Percentiles rank a stretch among this genome's conserved stretches.
Evolutionary conservation across 2,113 vertebrate species (phyloP).

Genomic region (Strix aluco): DNA sequence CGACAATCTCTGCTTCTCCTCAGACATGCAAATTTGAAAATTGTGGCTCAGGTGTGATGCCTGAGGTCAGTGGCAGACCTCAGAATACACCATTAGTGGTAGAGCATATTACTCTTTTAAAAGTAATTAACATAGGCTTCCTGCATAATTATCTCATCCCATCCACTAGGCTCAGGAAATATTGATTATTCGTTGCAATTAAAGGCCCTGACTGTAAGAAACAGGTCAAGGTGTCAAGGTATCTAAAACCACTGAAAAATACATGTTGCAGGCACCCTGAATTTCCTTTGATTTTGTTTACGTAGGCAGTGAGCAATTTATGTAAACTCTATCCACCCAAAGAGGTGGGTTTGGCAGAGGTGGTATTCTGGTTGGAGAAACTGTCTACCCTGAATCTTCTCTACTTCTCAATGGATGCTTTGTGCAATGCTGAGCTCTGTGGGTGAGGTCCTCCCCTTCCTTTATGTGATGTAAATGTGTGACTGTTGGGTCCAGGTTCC

Average conservation of each 20-base stretch:
- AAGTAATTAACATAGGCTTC: background rate
- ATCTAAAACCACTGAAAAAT: background rate
- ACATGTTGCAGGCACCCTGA: background rate
- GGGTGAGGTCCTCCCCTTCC: background rate
- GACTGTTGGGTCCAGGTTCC: background rate
- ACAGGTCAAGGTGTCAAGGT: background rate
- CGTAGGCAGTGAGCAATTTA: background rate
- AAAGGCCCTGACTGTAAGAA: background rate
- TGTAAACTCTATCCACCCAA: background rate
- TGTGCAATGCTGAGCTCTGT: fast-evolving
- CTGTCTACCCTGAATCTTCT: background rate
- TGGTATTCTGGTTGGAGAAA: background rate
- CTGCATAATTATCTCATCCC: background rate
- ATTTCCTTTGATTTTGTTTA: background rate
- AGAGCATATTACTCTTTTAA: background rate
- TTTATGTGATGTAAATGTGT: background rate
- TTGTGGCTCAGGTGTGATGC: background rate
- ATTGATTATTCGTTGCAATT: conserved; percentile 2
- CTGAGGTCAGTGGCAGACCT: background rate
- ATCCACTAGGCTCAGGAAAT: background rate
- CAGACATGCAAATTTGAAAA: background rate
- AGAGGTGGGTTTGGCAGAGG: background rate
- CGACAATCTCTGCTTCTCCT: background rate
- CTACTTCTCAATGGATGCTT: background rate
- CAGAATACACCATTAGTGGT: background rate